phyloP scores from a whole-genome alignment of 2,113 vertebrate genomes.

The Paratilapia polleni region DNA sequence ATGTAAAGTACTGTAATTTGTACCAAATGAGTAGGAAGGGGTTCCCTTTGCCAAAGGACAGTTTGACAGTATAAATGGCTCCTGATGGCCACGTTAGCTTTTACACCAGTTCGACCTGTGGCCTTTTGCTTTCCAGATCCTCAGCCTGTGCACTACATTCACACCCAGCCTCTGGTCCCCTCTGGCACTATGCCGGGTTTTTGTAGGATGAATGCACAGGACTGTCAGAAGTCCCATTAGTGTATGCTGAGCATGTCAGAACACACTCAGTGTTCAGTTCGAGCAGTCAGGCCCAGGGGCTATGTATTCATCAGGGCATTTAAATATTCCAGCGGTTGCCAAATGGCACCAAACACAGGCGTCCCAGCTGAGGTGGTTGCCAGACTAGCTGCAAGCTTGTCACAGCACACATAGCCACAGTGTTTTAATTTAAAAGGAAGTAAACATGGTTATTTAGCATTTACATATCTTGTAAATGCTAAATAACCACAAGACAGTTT shows the following conservation, averaged over 20 bases:
- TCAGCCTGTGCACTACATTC: slow-evolving; percentile 43
- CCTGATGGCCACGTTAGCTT: slow-evolving; percentile 54
- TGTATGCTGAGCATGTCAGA: slow-evolving; percentile 71
- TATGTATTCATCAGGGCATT: slow-evolving; percentile 77
- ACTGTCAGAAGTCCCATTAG: slow-evolving; percentile 77
- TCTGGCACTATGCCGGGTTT: slow-evolving; percentile 52
- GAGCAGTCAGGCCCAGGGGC: slow-evolving; percentile 71
- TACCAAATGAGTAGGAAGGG: slow-evolving; percentile 28
- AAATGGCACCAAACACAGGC: slow-evolving; percentile 71
- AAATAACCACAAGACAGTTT: slow-evolving; percentile 8
- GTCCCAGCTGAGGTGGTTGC: slow-evolving; percentile 53
- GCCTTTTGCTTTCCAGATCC: slow-evolving; percentile 40
- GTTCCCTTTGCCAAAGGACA: slow-evolving; percentile 39
- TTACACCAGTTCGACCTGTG: slow-evolving; percentile 47
- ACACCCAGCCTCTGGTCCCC: slow-evolving; percentile 40
- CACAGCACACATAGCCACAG: slow-evolving; percentile 55
- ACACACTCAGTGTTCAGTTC: slow-evolving; percentile 63
- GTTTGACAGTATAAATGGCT: slow-evolving; percentile 32
- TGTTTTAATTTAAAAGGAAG: slow-evolving; percentile 54
- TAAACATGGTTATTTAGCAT: slow-evolving; percentile 25
- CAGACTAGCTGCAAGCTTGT: slow-evolving; percentile 58
- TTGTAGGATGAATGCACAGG: slow-evolving; percentile 67
- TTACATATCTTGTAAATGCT: too few relatives aligned
- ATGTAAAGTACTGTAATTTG: slow-evolving; percentile 54
- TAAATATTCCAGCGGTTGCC: slow-evolving; percentile 78